These are phyloP conservation scores for Corythoichthys intestinalis DNA, from an alignment of 2,113 vertebrate genomes.

Conservation along the genomic window DNA sequence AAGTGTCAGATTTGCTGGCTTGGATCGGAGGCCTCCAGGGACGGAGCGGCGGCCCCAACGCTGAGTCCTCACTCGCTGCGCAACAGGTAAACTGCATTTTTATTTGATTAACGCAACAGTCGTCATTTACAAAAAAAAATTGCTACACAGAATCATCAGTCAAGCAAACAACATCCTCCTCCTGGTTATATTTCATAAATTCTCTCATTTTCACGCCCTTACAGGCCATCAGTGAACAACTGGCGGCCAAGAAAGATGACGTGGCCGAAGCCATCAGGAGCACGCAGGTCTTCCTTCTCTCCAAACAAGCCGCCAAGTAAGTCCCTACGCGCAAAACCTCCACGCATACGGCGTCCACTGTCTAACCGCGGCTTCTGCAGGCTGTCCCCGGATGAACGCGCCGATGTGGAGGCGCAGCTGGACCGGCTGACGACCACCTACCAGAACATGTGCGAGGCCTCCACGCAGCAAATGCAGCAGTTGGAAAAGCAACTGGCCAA, in stretches of 20 bases:
- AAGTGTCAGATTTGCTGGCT: conserved; percentile 86
- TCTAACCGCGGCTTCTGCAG: conserved; percentile 56
- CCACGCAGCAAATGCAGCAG: conserved; percentile 84
- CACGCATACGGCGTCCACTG: not conserved
- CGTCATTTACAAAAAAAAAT: no score
- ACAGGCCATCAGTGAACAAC: conserved; percentile 84
- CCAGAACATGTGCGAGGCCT: conserved; percentile 80
- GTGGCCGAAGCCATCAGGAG: conserved; percentile 88
- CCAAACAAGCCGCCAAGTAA: conserved; percentile 93
- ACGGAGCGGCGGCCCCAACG: conserved; percentile 59
- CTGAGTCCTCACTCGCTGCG: conserved; percentile 84
- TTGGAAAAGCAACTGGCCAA: conserved; percentile 87
- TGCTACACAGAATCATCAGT: no score
- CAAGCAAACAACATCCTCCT: no score
- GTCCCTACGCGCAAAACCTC: conserved; percentile 18
- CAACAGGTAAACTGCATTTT: conserved; percentile 77
- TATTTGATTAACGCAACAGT: no score
- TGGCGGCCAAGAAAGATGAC: conserved; percentile 84
- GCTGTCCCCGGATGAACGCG: conserved; percentile 82
- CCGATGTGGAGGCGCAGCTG: conserved; percentile 79
- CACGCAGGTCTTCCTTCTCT: conserved; percentile 87
- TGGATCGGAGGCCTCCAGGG: conserved; percentile 83
- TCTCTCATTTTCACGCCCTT: not conserved
- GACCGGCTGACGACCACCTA: conserved; percentile 81
- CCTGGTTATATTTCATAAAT: no score